Evolutionary conservation across 2,888 invertebrate species (phyloP), one percentile per base, ranked within the genome.

Genomic region (Panopea generosa): DNA sequence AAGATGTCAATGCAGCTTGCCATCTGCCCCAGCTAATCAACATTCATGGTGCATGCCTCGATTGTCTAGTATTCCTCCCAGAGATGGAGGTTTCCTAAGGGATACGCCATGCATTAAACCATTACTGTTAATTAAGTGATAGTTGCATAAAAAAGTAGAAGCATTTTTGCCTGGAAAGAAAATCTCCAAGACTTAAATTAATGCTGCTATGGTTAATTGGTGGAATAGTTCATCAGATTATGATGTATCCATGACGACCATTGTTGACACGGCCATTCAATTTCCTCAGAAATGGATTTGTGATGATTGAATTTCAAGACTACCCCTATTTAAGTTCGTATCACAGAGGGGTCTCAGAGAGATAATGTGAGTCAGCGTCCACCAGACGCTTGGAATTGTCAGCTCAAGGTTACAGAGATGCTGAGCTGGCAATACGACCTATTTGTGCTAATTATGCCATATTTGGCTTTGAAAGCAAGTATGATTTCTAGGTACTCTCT

Each of bases 211-310:
- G 50, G 63, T 75, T 77, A 77, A 77, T 77, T 81, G 77, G 66
- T 66, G 75, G 72, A 77, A 75, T 77, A 71, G 71, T 81, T 75
- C 81, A 61, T 74, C 71, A 63, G 77, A 81, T 81, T 77, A 75
- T 61, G 38, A 57, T 33, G 75, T 81, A 63, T 45, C 77, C 75
- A 81, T 81, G 47, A 72, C 43, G 71, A 72, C 81, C 65, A 69
- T 81, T 77, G 77, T 81, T 77, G 74, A 77, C 68, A 71, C 59
- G 56, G 71, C 74, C 65, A 72, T 74, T 69, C 74, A 81, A 81
- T 81, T 81, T 81, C 81, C 81, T 81, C 59, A 59, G 70, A 70
- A 74, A 74, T 74, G 67, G 70, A 38, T 71, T 65, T 56, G 47
- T 55, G 24, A 49, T 67, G 80, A 80, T 80, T 76, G 61, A 65